Conservation (phyloP, 2,888 invertebrate genomes). For the Lydus trimaculatus region DNA sequence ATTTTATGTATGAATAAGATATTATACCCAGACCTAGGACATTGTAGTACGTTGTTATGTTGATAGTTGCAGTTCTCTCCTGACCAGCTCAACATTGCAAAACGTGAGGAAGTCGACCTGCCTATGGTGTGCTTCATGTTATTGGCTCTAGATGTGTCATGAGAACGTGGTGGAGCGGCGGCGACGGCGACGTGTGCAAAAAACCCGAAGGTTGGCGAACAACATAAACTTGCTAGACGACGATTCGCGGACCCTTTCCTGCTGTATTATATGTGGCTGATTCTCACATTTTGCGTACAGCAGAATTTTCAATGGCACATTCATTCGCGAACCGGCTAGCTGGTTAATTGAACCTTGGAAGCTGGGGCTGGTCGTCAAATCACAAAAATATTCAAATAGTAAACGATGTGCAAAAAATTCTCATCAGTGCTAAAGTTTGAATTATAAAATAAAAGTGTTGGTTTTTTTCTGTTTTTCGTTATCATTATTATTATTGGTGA, state of each 20-base stretch:
- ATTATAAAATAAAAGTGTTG: neutral
- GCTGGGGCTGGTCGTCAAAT: neutral
- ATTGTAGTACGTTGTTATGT: slow-evolving; percentile 56
- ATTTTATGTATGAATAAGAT: neutral
- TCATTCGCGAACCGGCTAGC: slow-evolving; percentile 52
- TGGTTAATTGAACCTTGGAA: slow-evolving; percentile 42
- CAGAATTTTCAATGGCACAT: slow-evolving; percentile 11
- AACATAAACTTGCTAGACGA: slow-evolving; percentile 39
- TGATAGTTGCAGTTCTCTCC: slow-evolving; percentile 42
- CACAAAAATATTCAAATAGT: too few species aligned
- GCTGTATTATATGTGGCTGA: slow-evolving; percentile 18
- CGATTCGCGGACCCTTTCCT: slow-evolving; percentile 30
- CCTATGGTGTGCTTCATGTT: neutral
- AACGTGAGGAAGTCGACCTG: slow-evolving; percentile 50
- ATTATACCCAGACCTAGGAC: slow-evolving; percentile 44
- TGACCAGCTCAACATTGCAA: slow-evolving; percentile 60
- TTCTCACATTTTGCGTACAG: slow-evolving; percentile 5
- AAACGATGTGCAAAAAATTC: neutral
- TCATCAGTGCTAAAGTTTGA: neutral
- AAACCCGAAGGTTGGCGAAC: slow-evolving; percentile 52
- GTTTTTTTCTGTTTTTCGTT: too few species aligned
- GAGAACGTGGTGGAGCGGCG: too few species aligned
- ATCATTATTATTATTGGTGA: neutral
- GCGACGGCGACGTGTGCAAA: slow-evolving; percentile 56
- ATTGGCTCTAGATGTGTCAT: neutral